These are phyloP conservation scores for Pherbina coryleti DNA, from an alignment of 2,888 invertebrate species.

Conservation along the genomic window DNA sequence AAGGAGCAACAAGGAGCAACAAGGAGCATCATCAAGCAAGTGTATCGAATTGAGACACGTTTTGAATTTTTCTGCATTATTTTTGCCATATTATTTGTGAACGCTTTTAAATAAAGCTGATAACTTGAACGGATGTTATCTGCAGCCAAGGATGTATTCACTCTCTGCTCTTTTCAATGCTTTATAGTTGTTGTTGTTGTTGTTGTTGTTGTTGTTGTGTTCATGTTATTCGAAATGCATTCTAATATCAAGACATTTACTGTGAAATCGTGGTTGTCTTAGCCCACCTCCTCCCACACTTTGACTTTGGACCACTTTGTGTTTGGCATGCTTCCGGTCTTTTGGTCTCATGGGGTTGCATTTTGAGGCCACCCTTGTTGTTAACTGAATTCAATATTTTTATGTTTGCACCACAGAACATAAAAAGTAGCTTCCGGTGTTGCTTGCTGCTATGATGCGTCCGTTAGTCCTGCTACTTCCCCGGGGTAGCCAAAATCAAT, in stretches of 20 bases:
- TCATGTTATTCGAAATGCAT: slow-evolving; percentile 23
- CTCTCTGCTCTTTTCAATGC: background rate
- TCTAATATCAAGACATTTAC: slow-evolving; percentile 32
- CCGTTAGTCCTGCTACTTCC: background rate
- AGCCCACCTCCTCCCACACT: background rate
- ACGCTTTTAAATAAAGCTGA: slow-evolving; percentile 27
- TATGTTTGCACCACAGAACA: slow-evolving; percentile 30
- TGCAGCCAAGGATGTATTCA: slow-evolving; percentile 14
- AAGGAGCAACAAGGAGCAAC: background rate
- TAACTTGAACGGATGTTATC: slow-evolving; percentile 32
- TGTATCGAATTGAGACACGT: slow-evolving; percentile 37
- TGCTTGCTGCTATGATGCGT: background rate
- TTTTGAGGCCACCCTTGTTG: background rate
- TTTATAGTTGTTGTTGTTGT: background rate
- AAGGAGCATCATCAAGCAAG: background rate
- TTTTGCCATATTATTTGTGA: slow-evolving; percentile 9
- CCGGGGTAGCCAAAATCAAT: background rate
- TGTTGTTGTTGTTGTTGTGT: background rate
- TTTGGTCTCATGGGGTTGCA: background rate
- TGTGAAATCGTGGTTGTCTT: slow-evolving; percentile 7
- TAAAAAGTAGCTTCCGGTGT: slow-evolving; percentile 24
- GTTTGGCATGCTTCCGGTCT: background rate
- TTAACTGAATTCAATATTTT: slow-evolving; percentile 17
- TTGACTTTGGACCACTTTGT: background rate
- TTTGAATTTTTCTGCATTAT: slow-evolving; percentile 9